Base-by-base conservation (phyloP, 2,797 vertebrate species). In the Poecilia gillii region DNA sequence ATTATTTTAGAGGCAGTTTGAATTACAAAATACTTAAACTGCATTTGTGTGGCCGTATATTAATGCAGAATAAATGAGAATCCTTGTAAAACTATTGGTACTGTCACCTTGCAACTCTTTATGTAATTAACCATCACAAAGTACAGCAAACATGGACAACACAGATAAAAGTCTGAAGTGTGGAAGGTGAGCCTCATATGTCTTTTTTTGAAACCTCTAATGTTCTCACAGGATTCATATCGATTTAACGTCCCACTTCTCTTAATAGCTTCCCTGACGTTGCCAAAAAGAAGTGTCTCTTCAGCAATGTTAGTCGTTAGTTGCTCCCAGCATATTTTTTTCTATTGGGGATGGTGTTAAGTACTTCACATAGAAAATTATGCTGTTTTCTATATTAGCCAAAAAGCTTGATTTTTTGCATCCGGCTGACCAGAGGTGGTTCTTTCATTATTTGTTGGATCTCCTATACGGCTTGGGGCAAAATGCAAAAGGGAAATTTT, bases 21-120 rank as follows among this genome's bases (percentile, higher is more conserved):
- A 68, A 41, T 41, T 41, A 33, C 59, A 81, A 75, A 73, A 79
- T 43, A 75, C 51, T 55, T 57, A 74, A 49, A 74, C 68, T 66
- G 41, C 4, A 46, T 51, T 14, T 28, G 16, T 46, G 39, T 39
- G 23, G 31, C 20, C 6, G 1, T 11, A 39, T 66, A 11, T 66
- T 39, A 62, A 36, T 25, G 73, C 43, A 68, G 36, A 39, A 41
- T 6, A 41, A 74, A 83, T 25, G 64, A 4, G 74, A 76, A 85
- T 72, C 3, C 36, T 68, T 41, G 36, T 11, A 66, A 39, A 39
- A 11, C 18, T 41, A 23, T 41, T 36, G 36, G 39, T 18, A 9
- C 9, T 11, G 8, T 39, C 36, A 68, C 20, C 28, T 66, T 39
- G 33, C 62, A 66, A 23, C 1, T 31, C 13, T 13, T 25, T n/a